phyloP scores from a whole-genome alignment of 2,888 invertebrate species.

The Tanypteryx hageni region DNA sequence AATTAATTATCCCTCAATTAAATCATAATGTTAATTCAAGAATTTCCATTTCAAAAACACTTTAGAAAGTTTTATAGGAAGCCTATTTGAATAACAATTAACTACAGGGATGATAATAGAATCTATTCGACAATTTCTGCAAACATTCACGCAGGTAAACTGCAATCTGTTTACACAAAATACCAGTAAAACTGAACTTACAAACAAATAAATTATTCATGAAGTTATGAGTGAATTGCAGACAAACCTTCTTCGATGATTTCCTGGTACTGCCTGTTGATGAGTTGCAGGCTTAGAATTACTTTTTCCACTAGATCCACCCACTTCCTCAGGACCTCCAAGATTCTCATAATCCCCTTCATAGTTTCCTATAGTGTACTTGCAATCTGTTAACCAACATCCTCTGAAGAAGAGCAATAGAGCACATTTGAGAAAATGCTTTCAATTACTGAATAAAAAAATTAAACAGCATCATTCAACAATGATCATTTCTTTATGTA shows the following conservation, averaged over 20 bases:
- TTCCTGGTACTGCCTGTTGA: conserved; percentile 78
- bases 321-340: conserved; percentile 75
- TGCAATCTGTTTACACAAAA: no score
- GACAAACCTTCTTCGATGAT: conserved; percentile 79
- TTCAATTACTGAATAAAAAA: neutral
- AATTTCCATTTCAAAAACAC: no score
- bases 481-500: neutral
- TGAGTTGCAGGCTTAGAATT: conserved; percentile 70
- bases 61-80: no score
- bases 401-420: conserved; percentile 75
- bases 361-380: conserved; percentile 79
- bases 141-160: no score
- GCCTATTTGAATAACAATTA: no score
- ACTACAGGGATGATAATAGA: no score
- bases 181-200: neutral
- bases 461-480: neutral
- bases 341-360: conserved; percentile 85
- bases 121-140: no score
- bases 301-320: conserved; percentile 59
- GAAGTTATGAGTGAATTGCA: neutral
- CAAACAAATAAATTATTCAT: neutral
- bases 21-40: no score
- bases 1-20: no score
- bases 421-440: no score
- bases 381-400: conserved; percentile 81